These are phyloP conservation scores for Argyrosomus regius DNA, from an alignment of 2,797 vertebrate species.

Conservation along the genomic window DNA sequence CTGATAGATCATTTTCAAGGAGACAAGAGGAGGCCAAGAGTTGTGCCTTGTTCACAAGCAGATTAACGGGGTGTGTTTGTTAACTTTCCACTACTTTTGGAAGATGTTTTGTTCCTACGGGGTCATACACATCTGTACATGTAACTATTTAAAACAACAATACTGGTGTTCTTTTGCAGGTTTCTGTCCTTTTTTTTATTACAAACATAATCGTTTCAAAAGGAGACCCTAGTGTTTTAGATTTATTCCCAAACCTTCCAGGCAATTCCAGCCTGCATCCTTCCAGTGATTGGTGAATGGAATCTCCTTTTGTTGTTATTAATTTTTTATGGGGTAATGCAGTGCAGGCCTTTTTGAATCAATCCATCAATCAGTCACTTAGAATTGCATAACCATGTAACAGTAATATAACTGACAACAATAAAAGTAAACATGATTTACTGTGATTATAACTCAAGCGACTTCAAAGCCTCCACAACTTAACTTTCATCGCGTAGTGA, in stretches of 20 bases:
- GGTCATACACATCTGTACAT: neutral
- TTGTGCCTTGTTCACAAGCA: neutral
- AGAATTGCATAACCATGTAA: neutral
- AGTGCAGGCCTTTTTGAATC: neutral
- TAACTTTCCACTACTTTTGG: neutral
- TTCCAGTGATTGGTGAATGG: neutral
- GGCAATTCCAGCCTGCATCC: too few relatives aligned
- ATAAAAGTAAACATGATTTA: neutral
- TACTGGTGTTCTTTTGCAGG: neutral
- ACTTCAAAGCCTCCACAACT: neutral
- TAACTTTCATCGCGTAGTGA: neutral
- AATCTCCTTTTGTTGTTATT: neutral
- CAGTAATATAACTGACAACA: neutral
- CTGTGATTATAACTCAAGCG: neutral
- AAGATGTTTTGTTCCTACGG: neutral
- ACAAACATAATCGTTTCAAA: neutral
- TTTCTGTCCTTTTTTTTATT: neutral
- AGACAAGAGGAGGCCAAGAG: neutral
- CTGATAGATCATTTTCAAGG: neutral
- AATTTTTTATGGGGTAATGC: neutral
- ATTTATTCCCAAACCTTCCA: neutral
- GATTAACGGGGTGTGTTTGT: neutral
- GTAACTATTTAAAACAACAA: neutral
- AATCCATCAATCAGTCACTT: neutral
- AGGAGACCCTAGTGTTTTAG: neutral